Percentiles rank a stretch among this genome's conserved stretches.
These are phyloP conservation scores for Drosophila subquinaria DNA, from an alignment of 2,888 invertebrate species.

Conservation along the genomic window DNA sequence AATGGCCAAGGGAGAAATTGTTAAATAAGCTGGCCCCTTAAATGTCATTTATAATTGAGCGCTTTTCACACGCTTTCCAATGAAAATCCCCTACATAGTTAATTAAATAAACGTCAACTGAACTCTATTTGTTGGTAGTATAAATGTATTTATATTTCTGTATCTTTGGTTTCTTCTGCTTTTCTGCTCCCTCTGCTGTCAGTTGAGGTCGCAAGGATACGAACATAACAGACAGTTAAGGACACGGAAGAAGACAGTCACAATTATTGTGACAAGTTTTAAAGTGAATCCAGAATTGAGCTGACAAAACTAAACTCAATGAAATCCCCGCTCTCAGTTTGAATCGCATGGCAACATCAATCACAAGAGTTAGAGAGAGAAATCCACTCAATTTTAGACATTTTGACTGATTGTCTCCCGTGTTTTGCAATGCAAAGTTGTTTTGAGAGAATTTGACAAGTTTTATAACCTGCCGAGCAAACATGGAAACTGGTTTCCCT, in stretches of 20 bases:
- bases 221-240: conserved; percentile 14
- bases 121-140: conserved; percentile 22
- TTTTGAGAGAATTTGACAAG: conserved; percentile 3
- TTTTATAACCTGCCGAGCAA: neutral
- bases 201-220: conserved; percentile 27
- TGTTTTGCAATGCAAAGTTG: neutral
- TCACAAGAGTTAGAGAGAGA: neutral
- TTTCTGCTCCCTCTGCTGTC: conserved; percentile 20
- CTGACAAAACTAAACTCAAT: conserved; percentile 4
- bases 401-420: neutral
- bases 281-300: conserved; percentile 19
- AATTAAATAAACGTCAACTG: conserved; percentile 51
- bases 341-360: neutral
- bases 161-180: too few species aligned
- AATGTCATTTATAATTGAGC: conserved; percentile 45
- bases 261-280: conserved; percentile 31
- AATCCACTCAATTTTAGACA: conserved; percentile 10
- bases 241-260: conserved; percentile 21
- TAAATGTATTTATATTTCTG: too few species aligned
- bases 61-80: conserved; percentile 34
- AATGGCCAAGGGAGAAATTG: conserved; percentile 12
- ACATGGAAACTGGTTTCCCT: conserved; percentile 3
- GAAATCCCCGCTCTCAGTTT: conserved; percentile 16
- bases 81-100: conserved; percentile 36
- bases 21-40: conserved; percentile 13